phyloP scores from a whole-genome alignment of 1,140 invertebrate genomes.

The Hetaerina americana region DNA sequence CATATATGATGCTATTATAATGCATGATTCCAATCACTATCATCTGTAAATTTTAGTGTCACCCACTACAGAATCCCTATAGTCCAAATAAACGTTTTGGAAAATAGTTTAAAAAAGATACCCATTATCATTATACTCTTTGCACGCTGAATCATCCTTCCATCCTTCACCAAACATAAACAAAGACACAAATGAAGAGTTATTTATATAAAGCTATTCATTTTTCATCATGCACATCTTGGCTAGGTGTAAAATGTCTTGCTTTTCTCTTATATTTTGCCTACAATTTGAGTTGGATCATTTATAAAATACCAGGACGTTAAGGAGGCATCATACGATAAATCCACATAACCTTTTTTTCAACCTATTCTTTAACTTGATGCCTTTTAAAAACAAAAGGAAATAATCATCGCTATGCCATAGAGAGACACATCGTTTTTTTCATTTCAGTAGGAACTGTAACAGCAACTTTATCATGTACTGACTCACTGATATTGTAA shows the following conservation, averaged over 20 bases:
- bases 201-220: not conserved
- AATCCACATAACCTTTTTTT: not conserved
- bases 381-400: not conserved
- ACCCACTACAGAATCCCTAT: not conserved
- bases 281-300: not conserved
- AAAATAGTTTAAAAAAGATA: constrained; percentile 1
- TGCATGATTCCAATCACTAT: not conserved
- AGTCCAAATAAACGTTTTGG: not conserved
- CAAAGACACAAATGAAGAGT: not conserved
- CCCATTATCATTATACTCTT: not conserved
- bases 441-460: not conserved
- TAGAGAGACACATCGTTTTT: not conserved
- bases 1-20: constrained; percentile 1
- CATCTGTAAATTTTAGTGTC: not conserved
- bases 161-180: not conserved
- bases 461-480: not conserved
- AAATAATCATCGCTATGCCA: not conserved
- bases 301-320: not conserved
- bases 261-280: not conserved
- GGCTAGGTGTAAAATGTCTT: not conserved
- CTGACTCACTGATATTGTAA: not conserved
- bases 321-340: not conserved
- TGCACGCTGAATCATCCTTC: not conserved
- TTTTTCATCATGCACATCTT: not conserved
- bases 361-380: not conserved